phyloP scores from a whole-genome alignment of 2,797 vertebrate genomes.

The Muraenolepis orangiensis region DNA sequence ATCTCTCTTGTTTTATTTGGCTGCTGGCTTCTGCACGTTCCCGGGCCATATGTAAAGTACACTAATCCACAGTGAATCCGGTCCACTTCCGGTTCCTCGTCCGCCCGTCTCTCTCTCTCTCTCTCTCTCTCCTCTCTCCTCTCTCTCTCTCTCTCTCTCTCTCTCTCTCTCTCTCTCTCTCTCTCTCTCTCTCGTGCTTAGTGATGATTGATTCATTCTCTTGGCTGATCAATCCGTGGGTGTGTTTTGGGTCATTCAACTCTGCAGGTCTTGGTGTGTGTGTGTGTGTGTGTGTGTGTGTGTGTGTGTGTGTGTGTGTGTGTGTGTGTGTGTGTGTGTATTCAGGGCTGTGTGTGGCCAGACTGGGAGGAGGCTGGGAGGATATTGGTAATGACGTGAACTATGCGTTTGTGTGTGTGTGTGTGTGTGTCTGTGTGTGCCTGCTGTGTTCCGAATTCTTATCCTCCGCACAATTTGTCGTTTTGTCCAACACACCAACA shows the following conservation, averaged over 20 bases:
- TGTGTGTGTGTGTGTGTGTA: not conserved
- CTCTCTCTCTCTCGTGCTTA: not conserved
- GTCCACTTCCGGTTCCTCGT: too few species aligned
- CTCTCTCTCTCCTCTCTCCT: not conserved
- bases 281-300: not conserved
- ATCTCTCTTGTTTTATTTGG: not conserved
- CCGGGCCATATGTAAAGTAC: too few species aligned
- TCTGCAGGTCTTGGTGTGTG: slow-evolving; percentile 2
- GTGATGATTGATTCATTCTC: too few species aligned
- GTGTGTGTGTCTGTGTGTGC: not conserved
- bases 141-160: slow-evolving; percentile 4
- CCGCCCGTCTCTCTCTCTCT: not conserved
- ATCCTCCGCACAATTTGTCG: not conserved
- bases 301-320: slow-evolving; percentile 1
- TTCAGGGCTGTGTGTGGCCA: too few species aligned
- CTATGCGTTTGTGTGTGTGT: not conserved
- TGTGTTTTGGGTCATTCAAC: not conserved
- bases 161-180: slow-evolving; percentile 4
- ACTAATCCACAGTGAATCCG: too few species aligned
- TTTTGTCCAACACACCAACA: not conserved
- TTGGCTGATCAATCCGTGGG: not conserved
- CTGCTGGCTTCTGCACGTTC: too few species aligned
- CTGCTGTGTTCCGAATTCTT: not conserved
- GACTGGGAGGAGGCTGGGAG: too few species aligned
- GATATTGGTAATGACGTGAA: too few species aligned